These are phyloP conservation scores for Drosophila bunnanda DNA, from an alignment of 2,888 invertebrate species.

Conservation along the genomic window DNA sequence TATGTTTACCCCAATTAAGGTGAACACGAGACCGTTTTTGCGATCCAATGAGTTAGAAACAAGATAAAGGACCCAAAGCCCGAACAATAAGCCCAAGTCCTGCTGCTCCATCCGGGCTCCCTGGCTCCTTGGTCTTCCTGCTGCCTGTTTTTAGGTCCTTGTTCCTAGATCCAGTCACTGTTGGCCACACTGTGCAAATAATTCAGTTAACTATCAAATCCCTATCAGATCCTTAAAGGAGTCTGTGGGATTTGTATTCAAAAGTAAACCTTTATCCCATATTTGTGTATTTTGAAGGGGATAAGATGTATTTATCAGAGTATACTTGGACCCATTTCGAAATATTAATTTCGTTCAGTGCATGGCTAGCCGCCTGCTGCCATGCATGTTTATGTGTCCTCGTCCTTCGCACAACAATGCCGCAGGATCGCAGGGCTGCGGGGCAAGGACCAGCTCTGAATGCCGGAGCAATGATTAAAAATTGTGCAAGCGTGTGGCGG, in stretches of 20 bases:
- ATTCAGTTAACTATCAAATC: too few relatives aligned
- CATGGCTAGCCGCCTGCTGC: conserved; percentile 37
- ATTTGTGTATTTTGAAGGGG: neutral
- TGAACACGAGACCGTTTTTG: conserved; percentile 82
- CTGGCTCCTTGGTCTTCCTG: conserved; percentile 1
- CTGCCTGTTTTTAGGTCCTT: conserved; percentile 5
- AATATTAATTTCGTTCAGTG: conserved; percentile 4
- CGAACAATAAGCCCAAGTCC: conserved; percentile 67
- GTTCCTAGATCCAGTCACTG: conserved; percentile 9
- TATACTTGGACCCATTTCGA: neutral
- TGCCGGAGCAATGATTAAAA: conserved; percentile 71
- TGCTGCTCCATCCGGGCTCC: conserved; percentile 9
- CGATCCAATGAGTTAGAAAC: conserved; percentile 84
- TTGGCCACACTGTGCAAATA: conserved; percentile 2
- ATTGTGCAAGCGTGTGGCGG: conserved; percentile 70
- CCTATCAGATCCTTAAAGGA: too few relatives aligned
- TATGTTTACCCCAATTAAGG: conserved; percentile 83
- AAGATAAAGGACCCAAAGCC: conserved; percentile 82
- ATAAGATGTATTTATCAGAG: too few relatives aligned
- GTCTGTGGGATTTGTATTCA: neutral
- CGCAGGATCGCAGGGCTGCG: conserved; percentile 22
- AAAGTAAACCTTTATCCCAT: neutral
- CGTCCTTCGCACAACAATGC: conserved; percentile 63
- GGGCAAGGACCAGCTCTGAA: conserved; percentile 44
- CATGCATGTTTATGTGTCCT: conserved; percentile 75